A percentile compares a stretch with the other conserved stretches of the same genome.
These are phyloP conservation scores for Taeniopygia guttata DNA, from an alignment of 2,797 vertebrate genomes.

Conservation along the genomic window DNA sequence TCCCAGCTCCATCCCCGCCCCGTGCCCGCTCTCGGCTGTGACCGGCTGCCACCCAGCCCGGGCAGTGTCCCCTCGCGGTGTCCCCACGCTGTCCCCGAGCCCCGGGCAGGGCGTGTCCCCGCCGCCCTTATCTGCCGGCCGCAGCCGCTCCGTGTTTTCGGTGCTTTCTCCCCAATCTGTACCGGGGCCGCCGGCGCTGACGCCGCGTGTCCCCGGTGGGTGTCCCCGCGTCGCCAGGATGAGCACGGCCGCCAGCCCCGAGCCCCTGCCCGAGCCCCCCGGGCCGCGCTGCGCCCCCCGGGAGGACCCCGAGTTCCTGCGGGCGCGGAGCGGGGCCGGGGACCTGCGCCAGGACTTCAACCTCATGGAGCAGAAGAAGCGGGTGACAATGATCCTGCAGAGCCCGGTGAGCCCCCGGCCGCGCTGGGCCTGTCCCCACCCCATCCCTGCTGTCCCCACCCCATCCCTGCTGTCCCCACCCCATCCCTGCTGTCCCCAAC, in stretches of 20 bases:
- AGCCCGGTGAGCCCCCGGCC: background rate
- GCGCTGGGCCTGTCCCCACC: no score
- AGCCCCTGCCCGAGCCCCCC: background rate
- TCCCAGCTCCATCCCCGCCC: background rate
- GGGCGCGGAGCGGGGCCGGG: background rate
- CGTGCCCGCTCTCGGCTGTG: background rate
- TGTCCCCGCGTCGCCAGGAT: background rate
- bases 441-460: no score
- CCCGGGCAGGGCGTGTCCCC: background rate
- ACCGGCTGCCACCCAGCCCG: background rate
- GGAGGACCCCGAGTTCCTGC: background rate
- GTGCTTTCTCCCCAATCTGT: background rate
- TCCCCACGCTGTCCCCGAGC: background rate
- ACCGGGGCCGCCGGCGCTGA: background rate
- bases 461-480: no score
- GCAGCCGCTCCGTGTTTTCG: background rate
- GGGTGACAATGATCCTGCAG: constrained; percentile 3
- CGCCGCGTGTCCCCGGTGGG: background rate
- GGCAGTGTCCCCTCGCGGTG: background rate
- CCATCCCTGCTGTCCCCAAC: no score
- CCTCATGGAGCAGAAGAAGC: constrained; percentile 41
- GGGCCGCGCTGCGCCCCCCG: background rate
- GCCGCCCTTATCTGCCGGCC: background rate
- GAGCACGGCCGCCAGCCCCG: background rate
- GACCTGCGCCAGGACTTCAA: background rate